These are phyloP conservation scores for Trissolcus japonicus DNA, from an alignment of 2,888 invertebrate species.

Conservation along the genomic window DNA sequence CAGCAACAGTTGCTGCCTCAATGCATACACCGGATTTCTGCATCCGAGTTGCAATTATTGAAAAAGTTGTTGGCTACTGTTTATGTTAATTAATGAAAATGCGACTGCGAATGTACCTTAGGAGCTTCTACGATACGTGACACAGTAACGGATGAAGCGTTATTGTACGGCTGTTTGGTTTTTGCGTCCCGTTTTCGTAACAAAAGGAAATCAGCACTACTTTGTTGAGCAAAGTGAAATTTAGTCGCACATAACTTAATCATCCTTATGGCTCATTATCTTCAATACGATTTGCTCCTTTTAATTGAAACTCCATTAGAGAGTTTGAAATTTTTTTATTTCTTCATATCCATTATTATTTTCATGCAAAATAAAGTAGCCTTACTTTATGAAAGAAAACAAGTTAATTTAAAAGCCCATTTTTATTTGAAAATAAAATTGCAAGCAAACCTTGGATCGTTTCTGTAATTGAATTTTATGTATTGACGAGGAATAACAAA, in stretches of 20 bases:
- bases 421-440: no score
- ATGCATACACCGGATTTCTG: neutral
- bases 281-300: neutral
- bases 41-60: neutral
- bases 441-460: no score
- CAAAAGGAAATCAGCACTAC: conserved; percentile 14
- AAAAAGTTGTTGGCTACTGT: neutral
- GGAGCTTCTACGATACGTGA: conserved; percentile 6
- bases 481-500: no score
- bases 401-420: no score
- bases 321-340: no score
- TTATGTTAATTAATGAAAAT: conserved; percentile 1
- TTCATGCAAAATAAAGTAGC: no score
- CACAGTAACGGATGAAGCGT: conserved; percentile 18
- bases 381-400: no score
- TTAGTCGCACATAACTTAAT: conserved; percentile 6
- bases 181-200: conserved; percentile 32
- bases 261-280: conserved; percentile 3
- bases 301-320: no score
- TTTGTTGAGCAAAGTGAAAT: conserved; percentile 19
- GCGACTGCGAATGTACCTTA: conserved; percentile 2
- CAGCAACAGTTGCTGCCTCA: no score
- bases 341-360: no score
- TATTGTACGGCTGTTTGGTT: conserved; percentile 18
- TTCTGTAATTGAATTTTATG: no score